These are phyloP conservation scores for Phocoena sinus DNA, from an alignment of 2,113 vertebrate genomes.

Conservation along the genomic window DNA sequence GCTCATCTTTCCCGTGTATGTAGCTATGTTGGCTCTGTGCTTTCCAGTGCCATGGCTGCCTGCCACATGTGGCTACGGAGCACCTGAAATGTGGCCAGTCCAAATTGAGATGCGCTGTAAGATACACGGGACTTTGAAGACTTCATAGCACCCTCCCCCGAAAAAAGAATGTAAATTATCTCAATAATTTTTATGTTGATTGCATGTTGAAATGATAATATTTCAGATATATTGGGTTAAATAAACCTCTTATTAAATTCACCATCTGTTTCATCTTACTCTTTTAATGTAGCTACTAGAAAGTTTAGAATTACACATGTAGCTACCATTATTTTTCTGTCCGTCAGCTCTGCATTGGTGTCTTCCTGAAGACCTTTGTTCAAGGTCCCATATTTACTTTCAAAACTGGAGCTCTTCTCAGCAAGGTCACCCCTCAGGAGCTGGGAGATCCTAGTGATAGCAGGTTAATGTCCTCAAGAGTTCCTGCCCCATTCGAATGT, in stretches of 20 bases:
- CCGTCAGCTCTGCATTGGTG: neutral
- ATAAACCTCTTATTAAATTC: neutral
- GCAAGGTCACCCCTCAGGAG: conserved; percentile 34
- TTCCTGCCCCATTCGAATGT: neutral
- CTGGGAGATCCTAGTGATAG: conserved; percentile 24
- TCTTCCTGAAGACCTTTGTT: neutral
- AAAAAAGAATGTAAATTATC: neutral
- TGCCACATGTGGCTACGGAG: neutral
- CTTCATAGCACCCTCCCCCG: neutral
- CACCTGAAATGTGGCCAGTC: neutral
- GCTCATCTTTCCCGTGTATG: neutral
- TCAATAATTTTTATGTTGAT: neutral
- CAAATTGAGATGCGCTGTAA: neutral
- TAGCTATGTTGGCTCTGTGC: neutral
- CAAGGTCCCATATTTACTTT: conserved; percentile 45
- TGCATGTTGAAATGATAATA: neutral
- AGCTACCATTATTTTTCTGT: neutral
- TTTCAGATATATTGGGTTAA: neutral
- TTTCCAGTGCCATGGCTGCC: neutral
- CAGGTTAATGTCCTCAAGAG: conserved; percentile 53
- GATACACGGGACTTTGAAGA: neutral
- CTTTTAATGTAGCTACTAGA: neutral
- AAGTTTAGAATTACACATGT: neutral
- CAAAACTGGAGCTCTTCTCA: conserved; percentile 47
- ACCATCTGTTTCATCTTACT: neutral